Base-by-base conservation (phyloP, 2,888 invertebrate species). In the Ophioninae sp. region DNA sequence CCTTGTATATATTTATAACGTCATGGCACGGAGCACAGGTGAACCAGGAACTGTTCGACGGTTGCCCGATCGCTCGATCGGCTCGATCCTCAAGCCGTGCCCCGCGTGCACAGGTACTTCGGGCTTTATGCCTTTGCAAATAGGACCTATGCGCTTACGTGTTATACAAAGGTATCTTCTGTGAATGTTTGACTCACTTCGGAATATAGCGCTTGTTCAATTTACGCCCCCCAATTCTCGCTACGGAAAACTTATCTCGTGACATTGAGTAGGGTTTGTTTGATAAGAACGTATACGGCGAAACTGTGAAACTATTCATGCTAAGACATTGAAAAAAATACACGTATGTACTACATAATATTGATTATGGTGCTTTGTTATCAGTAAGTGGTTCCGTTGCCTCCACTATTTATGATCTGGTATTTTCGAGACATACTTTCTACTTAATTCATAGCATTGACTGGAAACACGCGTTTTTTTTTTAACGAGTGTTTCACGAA, bases 41-140 rank as follows among this genome's bases (percentile, higher is more conserved):
- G 91, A 91, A 91, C 91, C 90, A 89, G 91, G 91, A 91, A 91
- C 90, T 90, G 80, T 76, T 87, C 81, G 81, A 79, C 79, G 81
- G 81, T 74, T 86, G 87, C 86, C 87, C 85, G 84, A 84, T 84
- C 81, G 71, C 73, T 65, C 74, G 78, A 81, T 81, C 76, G 68
- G 30, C 76, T 82, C 82, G 71, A 85, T 82, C 79, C 84, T 80
- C 78, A 72, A 81, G 78, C 83, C 85, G 82, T 85, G 83, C 83
- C 83, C 81, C 72, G 68, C 77, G 85, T 83, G 81, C 76, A 74
- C 79, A 83, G 83, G 85, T 83, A 80, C 83, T 64, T 61, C 58
- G 56, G 63, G 65, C 44, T 56, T 30, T 17, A 73, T 73, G 80
- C 67, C 79, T 77, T 65, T 69, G 67, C 82, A 75, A 67, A 65